Conservation (phyloP, 2,113 vertebrate genomes). For the Echinops telfairi region DNA sequence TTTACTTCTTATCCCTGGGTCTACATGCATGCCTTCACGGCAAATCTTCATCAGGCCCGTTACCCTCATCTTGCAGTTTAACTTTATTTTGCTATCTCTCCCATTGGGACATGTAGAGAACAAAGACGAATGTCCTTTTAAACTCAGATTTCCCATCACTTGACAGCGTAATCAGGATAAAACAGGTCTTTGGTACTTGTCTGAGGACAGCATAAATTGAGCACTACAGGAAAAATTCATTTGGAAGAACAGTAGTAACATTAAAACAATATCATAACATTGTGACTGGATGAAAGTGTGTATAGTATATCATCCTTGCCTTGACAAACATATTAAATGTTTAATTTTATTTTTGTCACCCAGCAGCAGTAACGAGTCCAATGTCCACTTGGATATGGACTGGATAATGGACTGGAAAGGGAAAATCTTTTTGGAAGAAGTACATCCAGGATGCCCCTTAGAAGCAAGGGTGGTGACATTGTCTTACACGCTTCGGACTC, state of each 20-base stretch:
- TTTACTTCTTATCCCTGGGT: not conserved
- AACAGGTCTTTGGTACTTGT: not conserved
- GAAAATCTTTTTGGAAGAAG: too few species aligned
- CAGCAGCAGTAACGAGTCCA: too few species aligned
- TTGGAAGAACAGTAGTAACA: not conserved
- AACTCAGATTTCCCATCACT: not conserved
- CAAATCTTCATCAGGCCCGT: not conserved
- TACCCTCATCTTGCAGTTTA: too few species aligned
- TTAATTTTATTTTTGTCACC: not conserved
- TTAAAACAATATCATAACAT: not conserved
- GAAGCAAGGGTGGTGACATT: too few species aligned
- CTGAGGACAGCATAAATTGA: not conserved
- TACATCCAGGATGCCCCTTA: too few species aligned
- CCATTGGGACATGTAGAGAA: too few species aligned
- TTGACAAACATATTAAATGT: not conserved
- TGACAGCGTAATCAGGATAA: not conserved
- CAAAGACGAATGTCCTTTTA: not conserved
- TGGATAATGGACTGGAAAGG: too few species aligned
- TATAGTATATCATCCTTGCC: too few species aligned
- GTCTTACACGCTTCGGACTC: too few species aligned
- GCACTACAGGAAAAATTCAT: not conserved
- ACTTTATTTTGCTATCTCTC: not conserved
- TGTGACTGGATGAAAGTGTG: not conserved
- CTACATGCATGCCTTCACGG: not conserved
- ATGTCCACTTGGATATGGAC: too few species aligned